Evolutionary conservation across 1,140 invertebrate genomes (phyloP).

Genomic region (Copidosoma floridanum): DNA sequence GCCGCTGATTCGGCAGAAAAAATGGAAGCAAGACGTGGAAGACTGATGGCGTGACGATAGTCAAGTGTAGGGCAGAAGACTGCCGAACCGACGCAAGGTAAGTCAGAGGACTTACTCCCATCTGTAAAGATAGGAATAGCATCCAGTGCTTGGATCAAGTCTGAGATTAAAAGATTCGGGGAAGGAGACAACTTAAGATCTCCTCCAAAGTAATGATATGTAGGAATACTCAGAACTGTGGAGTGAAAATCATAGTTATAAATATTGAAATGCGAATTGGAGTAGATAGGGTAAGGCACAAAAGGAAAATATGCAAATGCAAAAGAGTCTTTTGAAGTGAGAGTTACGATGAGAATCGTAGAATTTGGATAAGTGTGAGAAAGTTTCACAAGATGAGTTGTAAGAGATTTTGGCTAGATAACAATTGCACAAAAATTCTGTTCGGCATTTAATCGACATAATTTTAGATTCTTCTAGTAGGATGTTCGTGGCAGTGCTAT

Average conservation of each 20-base stretch:
- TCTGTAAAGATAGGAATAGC: constrained; percentile 11
- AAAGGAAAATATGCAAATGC: background rate
- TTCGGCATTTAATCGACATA: too few relatives aligned
- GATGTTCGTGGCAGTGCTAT: too few relatives aligned
- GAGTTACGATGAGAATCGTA: background rate
- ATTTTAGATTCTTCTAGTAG: too few relatives aligned
- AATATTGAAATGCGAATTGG: background rate
- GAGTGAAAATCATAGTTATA: background rate
- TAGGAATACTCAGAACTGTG: background rate
- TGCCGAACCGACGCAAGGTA: background rate
- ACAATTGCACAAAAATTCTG: too few relatives aligned
- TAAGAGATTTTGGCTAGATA: too few relatives aligned
- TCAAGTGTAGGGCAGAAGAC: too few relatives aligned
- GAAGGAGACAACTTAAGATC: background rate
- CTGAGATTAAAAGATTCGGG: background rate
- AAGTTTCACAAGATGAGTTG: constrained; percentile 2
- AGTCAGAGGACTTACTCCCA: background rate
- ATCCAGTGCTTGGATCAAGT: too few relatives aligned
- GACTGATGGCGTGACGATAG: too few relatives aligned
- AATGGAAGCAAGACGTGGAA: too few relatives aligned
- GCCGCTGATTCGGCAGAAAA: too few relatives aligned
- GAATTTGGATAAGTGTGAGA: background rate
- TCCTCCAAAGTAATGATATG: background rate
- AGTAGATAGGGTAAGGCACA: background rate
- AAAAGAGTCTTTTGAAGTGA: background rate